These are phyloP conservation scores for Acanthornis magna DNA, from an alignment of 2,797 vertebrate species.

Conservation along the genomic window DNA sequence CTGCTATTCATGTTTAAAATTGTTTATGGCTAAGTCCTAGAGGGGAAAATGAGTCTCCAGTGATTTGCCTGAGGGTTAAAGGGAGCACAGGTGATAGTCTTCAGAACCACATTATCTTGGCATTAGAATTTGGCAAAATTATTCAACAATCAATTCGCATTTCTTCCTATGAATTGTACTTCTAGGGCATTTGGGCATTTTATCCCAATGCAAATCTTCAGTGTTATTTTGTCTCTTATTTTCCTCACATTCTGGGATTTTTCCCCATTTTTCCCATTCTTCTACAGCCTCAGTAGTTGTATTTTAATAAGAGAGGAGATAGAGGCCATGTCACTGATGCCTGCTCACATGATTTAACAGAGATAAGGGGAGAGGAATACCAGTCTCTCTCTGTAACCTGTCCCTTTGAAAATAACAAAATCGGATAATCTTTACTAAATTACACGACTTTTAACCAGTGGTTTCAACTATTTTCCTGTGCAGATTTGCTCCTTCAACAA, in stretches of 20 bases:
- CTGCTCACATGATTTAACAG: not conserved
- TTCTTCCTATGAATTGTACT: not conserved
- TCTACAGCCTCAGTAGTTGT: not conserved
- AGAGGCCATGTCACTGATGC: not conserved
- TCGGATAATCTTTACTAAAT: not conserved
- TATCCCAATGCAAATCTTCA: not conserved
- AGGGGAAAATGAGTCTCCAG: not conserved
- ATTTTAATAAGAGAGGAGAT: not conserved
- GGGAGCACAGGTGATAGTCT: not conserved
- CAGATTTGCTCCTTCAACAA: not conserved
- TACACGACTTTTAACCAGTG: not conserved
- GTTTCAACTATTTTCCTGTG: not conserved
- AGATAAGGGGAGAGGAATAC: not conserved
- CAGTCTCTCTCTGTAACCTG: not conserved
- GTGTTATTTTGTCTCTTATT: not conserved
- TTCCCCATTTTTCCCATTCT: not conserved
- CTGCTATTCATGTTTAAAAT: not conserved
- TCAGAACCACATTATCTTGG: not conserved
- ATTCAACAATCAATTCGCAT: not conserved
- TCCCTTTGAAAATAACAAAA: not conserved
- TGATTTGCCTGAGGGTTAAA: not conserved
- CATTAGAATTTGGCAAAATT: not conserved
- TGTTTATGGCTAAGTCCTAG: not conserved
- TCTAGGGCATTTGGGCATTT: not conserved
- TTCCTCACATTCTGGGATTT: not conserved